Conservation (phyloP, 2,113 vertebrate genomes). For the Uria aalge region DNA sequence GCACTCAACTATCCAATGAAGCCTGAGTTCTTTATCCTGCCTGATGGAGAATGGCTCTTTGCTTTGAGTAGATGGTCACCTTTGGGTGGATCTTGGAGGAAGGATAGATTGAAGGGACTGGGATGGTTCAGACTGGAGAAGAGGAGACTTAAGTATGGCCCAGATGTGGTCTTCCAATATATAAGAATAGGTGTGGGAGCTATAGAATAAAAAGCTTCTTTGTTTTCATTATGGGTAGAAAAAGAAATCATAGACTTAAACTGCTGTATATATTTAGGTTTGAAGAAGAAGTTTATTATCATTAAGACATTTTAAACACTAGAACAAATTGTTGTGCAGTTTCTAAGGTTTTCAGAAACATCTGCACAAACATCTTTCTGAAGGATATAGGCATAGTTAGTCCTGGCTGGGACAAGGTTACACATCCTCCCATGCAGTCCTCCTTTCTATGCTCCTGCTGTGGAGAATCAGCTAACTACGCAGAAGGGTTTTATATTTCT, state of each 20-base stretch:
- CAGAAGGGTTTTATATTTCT: neutral
- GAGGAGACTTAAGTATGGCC: neutral
- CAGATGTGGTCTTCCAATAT: neutral
- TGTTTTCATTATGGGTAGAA: neutral
- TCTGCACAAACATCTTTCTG: neutral
- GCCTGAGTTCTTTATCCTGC: neutral
- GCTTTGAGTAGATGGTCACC: neutral
- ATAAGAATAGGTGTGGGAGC: neutral
- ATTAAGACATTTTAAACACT: neutral
- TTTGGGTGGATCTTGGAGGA: neutral
- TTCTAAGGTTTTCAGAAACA: neutral
- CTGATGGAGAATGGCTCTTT: neutral
- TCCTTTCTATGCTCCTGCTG: neutral
- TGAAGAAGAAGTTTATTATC: neutral
- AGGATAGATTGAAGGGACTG: neutral
- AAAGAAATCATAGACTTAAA: neutral
- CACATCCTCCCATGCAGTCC: neutral
- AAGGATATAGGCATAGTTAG: neutral
- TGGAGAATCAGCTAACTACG: neutral
- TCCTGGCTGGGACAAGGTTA: neutral
- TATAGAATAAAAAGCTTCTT: neutral
- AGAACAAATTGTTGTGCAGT: neutral
- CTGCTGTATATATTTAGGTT: neutral
- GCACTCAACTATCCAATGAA: neutral
- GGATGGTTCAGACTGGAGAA: neutral